Evolutionary conservation across 1,140 invertebrate species (phyloP), one percentile per base, ranked within the genome.

Genomic region (Mya arenaria): DNA sequence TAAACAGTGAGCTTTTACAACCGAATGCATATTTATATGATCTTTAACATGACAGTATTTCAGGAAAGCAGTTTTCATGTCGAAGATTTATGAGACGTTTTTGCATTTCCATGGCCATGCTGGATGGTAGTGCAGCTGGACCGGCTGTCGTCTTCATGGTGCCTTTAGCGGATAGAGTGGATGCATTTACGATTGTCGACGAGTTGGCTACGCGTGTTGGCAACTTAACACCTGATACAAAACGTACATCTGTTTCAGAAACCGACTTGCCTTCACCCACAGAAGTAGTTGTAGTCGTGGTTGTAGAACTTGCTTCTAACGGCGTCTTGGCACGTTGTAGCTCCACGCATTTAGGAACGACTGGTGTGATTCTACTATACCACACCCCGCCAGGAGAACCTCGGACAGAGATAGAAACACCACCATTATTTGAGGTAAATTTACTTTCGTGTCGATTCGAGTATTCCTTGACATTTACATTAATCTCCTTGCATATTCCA

Each of bases 391-490:
- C 68, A 5, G 68, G 37, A n/a, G n/a, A n/a, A 4, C 34, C 44
- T 48, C 23, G 23, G 28, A 72, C 39, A 17, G 10, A n/a, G 10
- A 72, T 52, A 13, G 17, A 23, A 23, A 17, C 30, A 10, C 68
- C 68, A 10, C 48, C 68, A n/a, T 56, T 72, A 10, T 25, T n/a
- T 30, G 41, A 44, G 19, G 68, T 72, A 55, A 72, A 72, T 34
- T 72, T 72, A 17, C 25, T 36, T 52, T 52, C 48, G 8, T 23
- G 17, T 52, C 19, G 25, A 10, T 62, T 28, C 19, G 19, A 62
- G 34, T 32, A 66, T 36, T 1, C 25, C 30, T 25, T 30, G 23
- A 72, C 52, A n/a, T 62, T 63, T 37, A 78, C 74, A 5, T 60
- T 5, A 52, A 78, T 55, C 10, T 37, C 6, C 2, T 6, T 52